Evolutionary conservation across 2,888 invertebrate genomes (phyloP).

Genomic region (Melanchra persicariae): DNA sequence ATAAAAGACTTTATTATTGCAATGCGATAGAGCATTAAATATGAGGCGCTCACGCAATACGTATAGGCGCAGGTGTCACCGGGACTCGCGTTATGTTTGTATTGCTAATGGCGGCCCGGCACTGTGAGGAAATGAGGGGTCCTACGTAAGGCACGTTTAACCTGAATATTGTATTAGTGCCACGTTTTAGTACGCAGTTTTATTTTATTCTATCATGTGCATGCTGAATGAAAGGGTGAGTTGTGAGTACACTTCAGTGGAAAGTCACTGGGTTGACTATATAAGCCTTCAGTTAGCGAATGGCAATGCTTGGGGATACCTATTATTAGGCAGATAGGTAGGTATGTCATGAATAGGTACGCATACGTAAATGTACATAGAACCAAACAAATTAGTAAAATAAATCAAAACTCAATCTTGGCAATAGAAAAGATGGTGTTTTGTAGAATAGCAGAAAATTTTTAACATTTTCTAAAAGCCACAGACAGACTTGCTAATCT

Average conservation of each 20-base stretch:
- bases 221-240: neutral
- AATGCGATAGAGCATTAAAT: slow-evolving; percentile 66
- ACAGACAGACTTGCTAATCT: too few species aligned
- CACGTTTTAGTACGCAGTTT: slow-evolving; percentile 25
- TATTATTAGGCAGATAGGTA: neutral
- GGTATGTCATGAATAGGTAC: too few species aligned
- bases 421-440: too few species aligned
- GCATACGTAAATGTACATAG: too few species aligned
- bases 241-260: slow-evolving; percentile 12
- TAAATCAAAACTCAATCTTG: too few species aligned
- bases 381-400: too few species aligned
- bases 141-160: slow-evolving; percentile 69
- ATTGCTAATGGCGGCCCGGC: slow-evolving; percentile 81
- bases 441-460: too few species aligned
- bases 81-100: slow-evolving; percentile 82
- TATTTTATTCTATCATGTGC: slow-evolving; percentile 28
- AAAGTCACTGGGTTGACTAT: neutral
- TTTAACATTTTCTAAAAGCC: too few species aligned
- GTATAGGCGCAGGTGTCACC: slow-evolving; percentile 82
- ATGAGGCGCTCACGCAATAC: slow-evolving; percentile 72
- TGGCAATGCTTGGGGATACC: neutral
- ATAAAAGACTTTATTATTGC: slow-evolving; percentile 57
- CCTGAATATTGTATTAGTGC: slow-evolving; percentile 53
- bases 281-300: neutral
- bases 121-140: slow-evolving; percentile 80